Evolutionary conservation across 2,888 invertebrate species (phyloP).

Genomic region (Epirrita christyi): DNA sequence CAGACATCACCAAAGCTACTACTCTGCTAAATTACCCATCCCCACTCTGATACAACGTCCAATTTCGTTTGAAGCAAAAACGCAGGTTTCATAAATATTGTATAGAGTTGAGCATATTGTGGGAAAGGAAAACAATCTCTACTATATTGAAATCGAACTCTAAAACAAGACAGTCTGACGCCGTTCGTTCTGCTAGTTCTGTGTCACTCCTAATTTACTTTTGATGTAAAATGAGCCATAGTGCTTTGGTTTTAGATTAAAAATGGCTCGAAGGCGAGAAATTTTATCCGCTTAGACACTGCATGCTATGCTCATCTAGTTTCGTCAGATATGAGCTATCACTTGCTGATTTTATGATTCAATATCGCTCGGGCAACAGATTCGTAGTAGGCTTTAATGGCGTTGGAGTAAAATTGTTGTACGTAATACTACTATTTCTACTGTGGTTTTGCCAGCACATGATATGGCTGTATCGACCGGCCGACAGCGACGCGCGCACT

Average conservation of each 20-base stretch:
- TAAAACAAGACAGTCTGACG: constrained; percentile 81
- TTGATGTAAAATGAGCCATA: constrained; percentile 8
- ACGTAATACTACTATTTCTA: background rate
- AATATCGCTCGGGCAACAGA: too few relatives aligned
- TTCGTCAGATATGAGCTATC: background rate
- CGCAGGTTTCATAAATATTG: constrained; percentile 42
- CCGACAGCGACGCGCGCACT: constrained; percentile 75
- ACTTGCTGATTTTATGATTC: background rate
- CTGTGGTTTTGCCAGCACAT: constrained; percentile 51
- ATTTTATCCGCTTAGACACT: background rate
- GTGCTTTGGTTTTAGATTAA: constrained; percentile 1
- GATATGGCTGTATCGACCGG: constrained; percentile 79
- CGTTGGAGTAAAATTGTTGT: constrained; percentile 6
- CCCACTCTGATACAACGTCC: constrained; percentile 37
- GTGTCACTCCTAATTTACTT: background rate
- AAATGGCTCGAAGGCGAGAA: background rate
- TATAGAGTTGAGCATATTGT: constrained; percentile 37
- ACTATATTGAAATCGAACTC: constrained; percentile 57
- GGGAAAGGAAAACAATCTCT: constrained; percentile 55
- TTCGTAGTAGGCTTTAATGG: background rate
- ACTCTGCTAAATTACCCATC: constrained; percentile 35
- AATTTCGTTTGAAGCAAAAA: constrained; percentile 44
- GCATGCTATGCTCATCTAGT: background rate
- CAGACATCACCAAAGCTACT: constrained; percentile 22
- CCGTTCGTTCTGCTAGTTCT: constrained; percentile 51